Evolutionary conservation across 2,888 invertebrate species (phyloP).

Genomic region (Minunthozetes semirufus): DNA sequence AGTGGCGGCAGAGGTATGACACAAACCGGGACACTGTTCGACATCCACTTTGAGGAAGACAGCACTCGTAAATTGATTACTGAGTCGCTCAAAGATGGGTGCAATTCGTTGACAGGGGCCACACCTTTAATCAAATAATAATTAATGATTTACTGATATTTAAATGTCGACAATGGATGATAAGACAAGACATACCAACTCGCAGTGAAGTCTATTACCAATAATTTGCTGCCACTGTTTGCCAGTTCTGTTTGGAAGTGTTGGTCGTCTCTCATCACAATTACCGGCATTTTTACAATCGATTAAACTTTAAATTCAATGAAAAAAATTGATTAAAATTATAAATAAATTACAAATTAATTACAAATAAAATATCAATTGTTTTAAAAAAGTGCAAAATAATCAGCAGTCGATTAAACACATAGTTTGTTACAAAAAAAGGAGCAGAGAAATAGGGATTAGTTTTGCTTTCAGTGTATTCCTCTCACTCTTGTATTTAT

Average conservation of each 20-base stretch:
- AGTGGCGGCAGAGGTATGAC: neutral
- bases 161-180: neutral
- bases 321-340: neutral
- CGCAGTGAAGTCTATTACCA: conserved; percentile 90
- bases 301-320: neutral
- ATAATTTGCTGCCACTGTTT: conserved; percentile 76
- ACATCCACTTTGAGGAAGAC: conserved; percentile 92
- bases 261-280: conserved; percentile 56
- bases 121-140: conserved; percentile 62
- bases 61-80: conserved; percentile 68
- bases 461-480: too few species aligned
- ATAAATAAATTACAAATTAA: neutral
- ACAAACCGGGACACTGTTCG: conserved; percentile 61
- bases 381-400: neutral
- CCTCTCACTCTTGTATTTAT: too few species aligned
- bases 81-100: conserved; percentile 80
- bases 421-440: neutral
- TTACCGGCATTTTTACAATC: conserved; percentile 42
- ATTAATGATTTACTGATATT: neutral
- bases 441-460: too few species aligned
- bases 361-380: neutral
- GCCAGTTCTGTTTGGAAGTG: conserved; percentile 77
- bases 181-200: conserved; percentile 64
- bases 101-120: conserved; percentile 92
- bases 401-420: neutral